These are phyloP conservation scores for Oligia strigilis DNA, from an alignment of 2,888 invertebrate genomes.

Conservation along the genomic window DNA sequence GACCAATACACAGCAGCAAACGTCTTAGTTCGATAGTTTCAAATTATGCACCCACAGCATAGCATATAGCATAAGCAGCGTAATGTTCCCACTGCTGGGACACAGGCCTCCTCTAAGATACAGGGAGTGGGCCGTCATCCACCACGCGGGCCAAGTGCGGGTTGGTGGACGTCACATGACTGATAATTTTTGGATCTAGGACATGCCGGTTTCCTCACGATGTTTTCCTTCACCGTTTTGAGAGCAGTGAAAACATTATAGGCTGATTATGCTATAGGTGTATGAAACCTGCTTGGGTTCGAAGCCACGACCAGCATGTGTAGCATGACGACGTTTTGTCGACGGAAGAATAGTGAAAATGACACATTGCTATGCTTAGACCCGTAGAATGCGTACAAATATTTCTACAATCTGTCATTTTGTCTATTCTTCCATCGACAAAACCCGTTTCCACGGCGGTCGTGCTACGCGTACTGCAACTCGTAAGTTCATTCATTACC, in stretches of 20 bases:
- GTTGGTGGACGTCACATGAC: not conserved
- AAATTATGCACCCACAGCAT: not conserved
- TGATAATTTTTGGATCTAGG: not conserved
- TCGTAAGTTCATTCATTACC: not conserved
- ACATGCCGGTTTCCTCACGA: not conserved
- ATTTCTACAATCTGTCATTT: too few relatives aligned
- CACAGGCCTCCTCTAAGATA: not conserved
- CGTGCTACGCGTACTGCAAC: too few relatives aligned
- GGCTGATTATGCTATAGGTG: too few relatives aligned
- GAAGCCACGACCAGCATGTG: not conserved
- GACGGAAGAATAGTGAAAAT: too few relatives aligned
- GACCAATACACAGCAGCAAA: not conserved
- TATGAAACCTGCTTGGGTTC: not conserved
- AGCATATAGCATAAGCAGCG: not conserved
- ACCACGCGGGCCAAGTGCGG: not conserved
- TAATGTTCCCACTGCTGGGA: not conserved
- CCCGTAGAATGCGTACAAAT: too few relatives aligned
- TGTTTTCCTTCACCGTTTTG: not conserved
- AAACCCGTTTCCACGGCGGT: too few relatives aligned
- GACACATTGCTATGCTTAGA: too few relatives aligned
- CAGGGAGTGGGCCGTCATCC: not conserved
- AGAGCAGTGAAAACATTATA: not conserved
- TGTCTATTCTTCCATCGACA: too few relatives aligned
- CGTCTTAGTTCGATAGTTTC: not conserved
- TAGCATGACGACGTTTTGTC: too few relatives aligned